Evolutionary conservation across 2,113 vertebrate genomes (phyloP).

Genomic region (Cariama cristata): DNA sequence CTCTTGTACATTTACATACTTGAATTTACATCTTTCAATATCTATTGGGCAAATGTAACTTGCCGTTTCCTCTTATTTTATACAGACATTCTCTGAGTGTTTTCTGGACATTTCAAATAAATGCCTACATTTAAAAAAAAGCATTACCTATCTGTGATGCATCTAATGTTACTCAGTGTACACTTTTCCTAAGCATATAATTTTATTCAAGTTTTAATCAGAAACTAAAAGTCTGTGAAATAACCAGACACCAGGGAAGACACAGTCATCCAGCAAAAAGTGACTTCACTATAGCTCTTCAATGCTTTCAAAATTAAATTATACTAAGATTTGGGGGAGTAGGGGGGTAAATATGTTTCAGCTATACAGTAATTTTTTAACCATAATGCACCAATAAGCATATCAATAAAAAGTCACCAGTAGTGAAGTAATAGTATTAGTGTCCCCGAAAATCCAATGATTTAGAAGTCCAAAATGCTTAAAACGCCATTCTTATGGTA

Average conservation of each 20-base stretch:
- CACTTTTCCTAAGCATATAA: not conserved
- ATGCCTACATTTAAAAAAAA: not conserved
- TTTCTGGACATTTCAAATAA: not conserved
- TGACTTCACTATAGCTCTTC: not conserved
- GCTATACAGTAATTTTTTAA: not conserved
- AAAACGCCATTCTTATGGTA: not conserved
- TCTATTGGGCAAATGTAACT: not conserved
- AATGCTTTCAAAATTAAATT: not conserved
- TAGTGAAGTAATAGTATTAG: not conserved
- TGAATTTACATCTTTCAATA: not conserved
- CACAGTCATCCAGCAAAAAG: not conserved
- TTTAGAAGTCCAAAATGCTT: not conserved
- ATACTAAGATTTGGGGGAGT: not conserved
- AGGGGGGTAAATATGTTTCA: not conserved
- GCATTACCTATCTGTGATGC: not conserved
- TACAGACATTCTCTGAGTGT: not conserved
- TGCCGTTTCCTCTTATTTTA: not conserved
- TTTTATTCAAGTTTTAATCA: not conserved
- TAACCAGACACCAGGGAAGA: not conserved
- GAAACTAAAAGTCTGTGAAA: not conserved
- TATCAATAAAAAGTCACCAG: not conserved
- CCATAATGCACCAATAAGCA: not conserved
- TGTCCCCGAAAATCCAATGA: not conserved
- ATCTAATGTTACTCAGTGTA: not conserved
- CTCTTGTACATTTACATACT: not conserved